Base-by-base conservation (phyloP, 2,888 invertebrate species). In the Ceratothoa steindachneri region DNA sequence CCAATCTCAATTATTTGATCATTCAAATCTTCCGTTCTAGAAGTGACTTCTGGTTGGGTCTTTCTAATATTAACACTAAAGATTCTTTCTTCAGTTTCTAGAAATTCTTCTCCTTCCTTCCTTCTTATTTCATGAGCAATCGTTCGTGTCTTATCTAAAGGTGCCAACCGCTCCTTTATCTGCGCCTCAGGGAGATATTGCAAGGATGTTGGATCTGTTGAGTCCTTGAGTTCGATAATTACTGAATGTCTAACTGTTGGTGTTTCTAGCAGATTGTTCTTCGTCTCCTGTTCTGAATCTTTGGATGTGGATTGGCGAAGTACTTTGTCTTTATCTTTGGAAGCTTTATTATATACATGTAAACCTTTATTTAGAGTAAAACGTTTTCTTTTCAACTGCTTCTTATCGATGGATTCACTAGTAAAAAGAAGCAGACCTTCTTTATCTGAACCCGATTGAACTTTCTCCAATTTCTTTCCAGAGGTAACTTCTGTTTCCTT, bases 191-290 rank as follows among this genome's bases (percentile, higher is more conserved):
- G 22, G n/a, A 2, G 22, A n/a, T 2, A 41, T 24, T 7, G 3
- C 3, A 60, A 60, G 24, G 60, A 60, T 1, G 19, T 22, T 22
- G 60, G 65, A 67, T 66, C 67, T 73, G 68, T 3, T 0, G 75
- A 73, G 60, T 73, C 78, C 30, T 78, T 78, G 30, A 78, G 66
- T 51, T 73, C 78, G n/a, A 78, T 78, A 22, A 78, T 74, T 27
- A 78, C 78, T 19, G 78, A 78, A 53, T 78, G 78, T 27, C 78
- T 67, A 24, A 78, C 75, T 30, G 78, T 68, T 15, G 78, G 75
- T 22, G 75, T 73, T 51, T n/a, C n/a, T n/a, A n/a, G n/a, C n/a
- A n/a, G n/a, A n/a, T n/a, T n/a, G n/a, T n/a, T n/a, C n/a, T n/a
- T n/a, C n/a, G 51, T 12, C 9, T 22, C 69, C 22, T 19, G 28